Evolutionary conservation across 2,888 invertebrate species (phyloP).

Genomic region (Caenorhabditis sp.): DNA sequence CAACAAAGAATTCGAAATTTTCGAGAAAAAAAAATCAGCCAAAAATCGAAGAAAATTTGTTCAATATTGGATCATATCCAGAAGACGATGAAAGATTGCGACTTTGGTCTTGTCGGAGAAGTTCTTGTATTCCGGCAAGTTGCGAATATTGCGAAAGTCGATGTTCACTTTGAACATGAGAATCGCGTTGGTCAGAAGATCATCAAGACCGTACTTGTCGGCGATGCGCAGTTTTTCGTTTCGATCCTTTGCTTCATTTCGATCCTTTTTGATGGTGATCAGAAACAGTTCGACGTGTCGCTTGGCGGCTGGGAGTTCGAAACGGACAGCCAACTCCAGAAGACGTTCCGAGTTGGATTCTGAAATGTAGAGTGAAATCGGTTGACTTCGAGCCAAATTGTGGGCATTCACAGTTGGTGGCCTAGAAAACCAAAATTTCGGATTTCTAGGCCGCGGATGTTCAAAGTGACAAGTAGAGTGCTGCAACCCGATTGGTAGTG

Average conservation of each 20-base stretch:
- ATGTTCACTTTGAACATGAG: neutral
- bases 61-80: conserved; percentile 2
- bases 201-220: conserved; percentile 2
- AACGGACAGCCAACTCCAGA: conserved; percentile 14
- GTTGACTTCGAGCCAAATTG: too few species aligned
- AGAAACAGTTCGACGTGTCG: conserved; percentile 1
- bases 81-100: conserved; percentile 5
- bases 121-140: neutral
- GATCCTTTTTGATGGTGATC: neutral
- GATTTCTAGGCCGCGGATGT: too few species aligned
- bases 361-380: too few species aligned
- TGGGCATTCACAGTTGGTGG: too few species aligned
- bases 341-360: conserved; percentile 8
- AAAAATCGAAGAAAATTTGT: too few species aligned
- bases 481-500: too few species aligned
- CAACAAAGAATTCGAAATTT: neutral
- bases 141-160: neutral
- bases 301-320: neutral
- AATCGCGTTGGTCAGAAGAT: neutral
- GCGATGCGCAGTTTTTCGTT: neutral
- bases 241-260: too few species aligned
- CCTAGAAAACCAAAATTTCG: too few species aligned
- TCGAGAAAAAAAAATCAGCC: too few species aligned
- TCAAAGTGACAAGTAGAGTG: too few species aligned
- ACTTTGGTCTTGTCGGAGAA: neutral